These are phyloP conservation scores for Drosophila ohnishii DNA, from an alignment of 1,140 invertebrate genomes.

Conservation along the genomic window DNA sequence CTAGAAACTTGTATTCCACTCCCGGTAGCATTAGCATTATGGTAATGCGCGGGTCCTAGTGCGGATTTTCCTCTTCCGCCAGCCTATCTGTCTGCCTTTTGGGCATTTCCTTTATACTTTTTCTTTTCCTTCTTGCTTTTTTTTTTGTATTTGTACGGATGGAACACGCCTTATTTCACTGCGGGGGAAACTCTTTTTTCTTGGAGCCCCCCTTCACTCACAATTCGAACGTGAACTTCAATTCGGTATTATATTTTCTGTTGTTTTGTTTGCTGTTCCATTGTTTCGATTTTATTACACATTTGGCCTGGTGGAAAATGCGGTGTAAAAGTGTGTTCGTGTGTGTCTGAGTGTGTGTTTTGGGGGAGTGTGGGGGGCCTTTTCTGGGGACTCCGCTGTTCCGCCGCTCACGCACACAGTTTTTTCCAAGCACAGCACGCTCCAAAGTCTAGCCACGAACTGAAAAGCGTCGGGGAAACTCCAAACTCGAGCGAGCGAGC, in stretches of 20 bases:
- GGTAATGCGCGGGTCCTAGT: constrained; percentile 63
- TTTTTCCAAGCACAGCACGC: constrained; percentile 75
- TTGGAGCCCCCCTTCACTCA: constrained; percentile 20
- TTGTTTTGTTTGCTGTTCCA: constrained; percentile 44
- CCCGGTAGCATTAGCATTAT: constrained; percentile 49
- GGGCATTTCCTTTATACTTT: constrained; percentile 20
- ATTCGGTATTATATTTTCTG: constrained; percentile 32
- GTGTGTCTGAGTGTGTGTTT: constrained; percentile 8
- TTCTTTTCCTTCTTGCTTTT: constrained; percentile 16
- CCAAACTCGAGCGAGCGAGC: constrained; percentile 44
- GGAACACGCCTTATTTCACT: constrained; percentile 68
- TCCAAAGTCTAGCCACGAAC: constrained; percentile 81
- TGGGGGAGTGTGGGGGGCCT: neutral
- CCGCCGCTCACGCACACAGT: constrained; percentile 57
- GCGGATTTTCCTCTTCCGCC: constrained; percentile 33
- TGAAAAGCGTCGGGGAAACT: constrained; percentile 55
- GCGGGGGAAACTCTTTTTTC: constrained; percentile 27
- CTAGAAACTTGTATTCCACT: constrained; percentile 49
- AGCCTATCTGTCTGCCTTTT: constrained; percentile 67
- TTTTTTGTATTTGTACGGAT: constrained; percentile 15
- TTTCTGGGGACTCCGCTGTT: constrained; percentile 31
- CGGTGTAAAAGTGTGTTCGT: constrained; percentile 16
- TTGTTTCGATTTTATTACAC: constrained; percentile 50
- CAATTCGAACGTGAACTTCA: constrained; percentile 49
- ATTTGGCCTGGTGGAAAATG: constrained; percentile 33